Evolutionary conservation across 2,113 vertebrate genomes (phyloP).

Genomic region (Meleagris gallopavo): DNA sequence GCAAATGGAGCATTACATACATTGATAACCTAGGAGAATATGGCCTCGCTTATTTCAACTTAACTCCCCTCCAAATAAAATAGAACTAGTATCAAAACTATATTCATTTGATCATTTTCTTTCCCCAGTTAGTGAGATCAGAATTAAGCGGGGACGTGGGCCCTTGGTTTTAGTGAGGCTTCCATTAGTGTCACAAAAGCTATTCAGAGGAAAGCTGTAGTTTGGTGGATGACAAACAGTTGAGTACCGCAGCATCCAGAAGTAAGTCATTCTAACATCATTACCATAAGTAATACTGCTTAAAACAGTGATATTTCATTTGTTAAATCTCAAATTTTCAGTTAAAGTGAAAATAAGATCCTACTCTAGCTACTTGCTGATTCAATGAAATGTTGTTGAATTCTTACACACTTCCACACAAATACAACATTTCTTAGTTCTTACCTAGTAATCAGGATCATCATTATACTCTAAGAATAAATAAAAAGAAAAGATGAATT

Average conservation of each 20-base stretch:
- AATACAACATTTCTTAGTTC: background rate
- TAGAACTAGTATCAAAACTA: background rate
- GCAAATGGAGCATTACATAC: background rate
- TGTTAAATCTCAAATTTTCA: background rate
- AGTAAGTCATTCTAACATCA: background rate
- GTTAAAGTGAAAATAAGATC: background rate
- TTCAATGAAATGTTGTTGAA: background rate
- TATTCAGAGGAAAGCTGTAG: background rate
- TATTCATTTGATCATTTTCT: background rate
- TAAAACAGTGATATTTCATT: background rate
- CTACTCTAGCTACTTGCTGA: background rate
- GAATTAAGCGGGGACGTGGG: background rate
- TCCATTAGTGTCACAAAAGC: background rate
- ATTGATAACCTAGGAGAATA: background rate
- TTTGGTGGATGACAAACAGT: background rate
- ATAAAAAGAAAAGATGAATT: background rate
- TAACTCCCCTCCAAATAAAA: background rate
- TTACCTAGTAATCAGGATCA: background rate
- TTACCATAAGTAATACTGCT: background rate
- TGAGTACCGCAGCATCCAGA: accelerated
- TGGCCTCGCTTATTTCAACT: background rate
- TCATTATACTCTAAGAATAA: background rate
- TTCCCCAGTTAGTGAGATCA: background rate
- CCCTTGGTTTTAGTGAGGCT: background rate
- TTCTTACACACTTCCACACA: background rate